Percentiles rank a stretch among this genome's conserved stretches.
phyloP scores from a whole-genome alignment of 2,113 vertebrate species.

The Chloropsis cyanopogon region DNA sequence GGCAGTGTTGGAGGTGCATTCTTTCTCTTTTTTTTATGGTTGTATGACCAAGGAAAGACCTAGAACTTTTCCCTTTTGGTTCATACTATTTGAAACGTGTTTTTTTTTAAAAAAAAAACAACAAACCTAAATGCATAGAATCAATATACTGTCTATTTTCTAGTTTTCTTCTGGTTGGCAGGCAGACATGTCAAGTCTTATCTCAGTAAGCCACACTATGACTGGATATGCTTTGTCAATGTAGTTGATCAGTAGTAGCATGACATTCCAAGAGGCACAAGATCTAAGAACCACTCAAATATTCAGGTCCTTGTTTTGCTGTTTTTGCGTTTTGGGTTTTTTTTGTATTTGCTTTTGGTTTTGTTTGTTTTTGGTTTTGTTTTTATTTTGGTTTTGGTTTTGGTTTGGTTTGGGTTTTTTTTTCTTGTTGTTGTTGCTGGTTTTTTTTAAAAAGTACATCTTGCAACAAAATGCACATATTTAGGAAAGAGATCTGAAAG shows the following conservation, averaged over 20 bases:
- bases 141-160: not conserved
- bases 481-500: not conserved
- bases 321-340: not conserved
- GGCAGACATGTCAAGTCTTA: not conserved
- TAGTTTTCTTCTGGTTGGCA: not conserved
- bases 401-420: no score
- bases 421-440: not conserved
- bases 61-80: constrained; percentile 7
- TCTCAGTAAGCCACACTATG: not conserved
- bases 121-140: not conserved
- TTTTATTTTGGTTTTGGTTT: not conserved
- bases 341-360: not conserved
- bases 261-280: not conserved
- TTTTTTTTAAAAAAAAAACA: not conserved
- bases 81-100: not conserved
- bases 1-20: not conserved
- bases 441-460: not conserved
- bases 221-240: not conserved
- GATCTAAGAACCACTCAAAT: not conserved
- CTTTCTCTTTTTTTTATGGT: not conserved
- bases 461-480: not conserved
- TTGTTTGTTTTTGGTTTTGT: not conserved
- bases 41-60: not conserved
- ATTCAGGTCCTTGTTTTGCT: not conserved
- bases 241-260: not conserved